Evolutionary conservation across 2,888 invertebrate genomes (phyloP), one percentile per base, ranked within the genome.

Genomic region (Heliconius sara): DNA sequence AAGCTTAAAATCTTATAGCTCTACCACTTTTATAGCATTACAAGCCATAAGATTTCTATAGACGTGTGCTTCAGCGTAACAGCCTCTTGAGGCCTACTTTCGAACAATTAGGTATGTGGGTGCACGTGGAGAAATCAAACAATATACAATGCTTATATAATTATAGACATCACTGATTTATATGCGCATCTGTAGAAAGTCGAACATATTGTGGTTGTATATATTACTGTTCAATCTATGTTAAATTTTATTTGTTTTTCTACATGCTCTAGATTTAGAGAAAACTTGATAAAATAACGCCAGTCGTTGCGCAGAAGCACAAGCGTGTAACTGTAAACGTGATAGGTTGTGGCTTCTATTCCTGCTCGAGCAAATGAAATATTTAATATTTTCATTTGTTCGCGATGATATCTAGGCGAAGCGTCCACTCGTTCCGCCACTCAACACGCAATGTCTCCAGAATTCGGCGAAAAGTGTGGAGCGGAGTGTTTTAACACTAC

Each of bases 31-130:
- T 34, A 68, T 67, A 68, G 4, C n/a, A 43, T 78, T n/a, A 43
- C 66, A 60, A 75, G 68, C 63, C 68, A 75, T 79, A 63, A 79
- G 47, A 66, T 75, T 65, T 30, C 67, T 75, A 57, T 47, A 30
- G 25, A 79, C 75, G 68, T 79, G 68, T 79, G 52, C 47, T 79
- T 34, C 27, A 71, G 43, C 73, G 71, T 63, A 75, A 81, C 81
- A 73, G 83, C 80, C 79, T 83, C 84, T 72, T 52, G 82, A 74
- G 88, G 79, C 88, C 88, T 85, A 89, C 90, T 91, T 91, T 89
- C 89, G 80, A 87, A 84, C 87, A 89, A 90, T 90, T 89, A 89
- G 83, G 85, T 85, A 88, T 86, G 89, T 89, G 85, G 89, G 90
- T 84, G 87, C 83, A 85, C 81, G 84, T 65, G 75, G 83, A 84